These are phyloP conservation scores for Phaetusa simplex DNA, from an alignment of 2,113 vertebrate species.

Conservation along the genomic window DNA sequence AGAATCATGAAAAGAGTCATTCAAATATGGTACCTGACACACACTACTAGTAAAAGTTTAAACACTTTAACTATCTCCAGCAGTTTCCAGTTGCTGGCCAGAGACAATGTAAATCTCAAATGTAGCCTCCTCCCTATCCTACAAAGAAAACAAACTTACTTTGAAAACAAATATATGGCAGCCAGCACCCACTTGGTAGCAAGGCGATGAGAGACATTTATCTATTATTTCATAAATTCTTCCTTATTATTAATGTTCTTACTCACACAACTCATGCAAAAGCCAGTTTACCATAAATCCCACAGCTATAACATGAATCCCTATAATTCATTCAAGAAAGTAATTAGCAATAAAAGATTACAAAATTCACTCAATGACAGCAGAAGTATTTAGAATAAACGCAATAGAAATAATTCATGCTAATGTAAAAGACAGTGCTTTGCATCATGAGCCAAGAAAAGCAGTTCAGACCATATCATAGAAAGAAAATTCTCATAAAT, in stretches of 20 bases:
- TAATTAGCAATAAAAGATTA: background rate
- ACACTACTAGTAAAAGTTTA: background rate
- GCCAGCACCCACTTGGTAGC: background rate
- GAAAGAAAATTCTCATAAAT: conserved; percentile 40
- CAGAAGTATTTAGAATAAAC: background rate
- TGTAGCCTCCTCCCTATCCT: background rate
- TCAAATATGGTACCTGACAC: background rate
- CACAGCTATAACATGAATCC: background rate
- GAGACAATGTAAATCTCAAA: background rate
- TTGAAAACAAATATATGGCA: background rate
- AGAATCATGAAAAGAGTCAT: background rate
- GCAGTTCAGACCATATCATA: background rate
- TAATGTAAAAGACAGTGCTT: background rate
- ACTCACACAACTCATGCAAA: background rate
- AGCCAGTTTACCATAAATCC: background rate
- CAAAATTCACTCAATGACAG: background rate
- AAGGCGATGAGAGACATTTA: background rate
- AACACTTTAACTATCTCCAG: background rate
- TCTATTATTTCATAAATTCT: background rate
- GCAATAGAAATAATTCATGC: background rate
- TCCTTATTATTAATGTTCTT: background rate
- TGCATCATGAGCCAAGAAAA: background rate
- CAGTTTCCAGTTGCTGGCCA: background rate
- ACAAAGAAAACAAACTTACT: background rate
- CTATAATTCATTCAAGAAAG: background rate